phyloP scores from a whole-genome alignment of 2,888 invertebrate genomes.

The Dryocosmus kuriphilus region DNA sequence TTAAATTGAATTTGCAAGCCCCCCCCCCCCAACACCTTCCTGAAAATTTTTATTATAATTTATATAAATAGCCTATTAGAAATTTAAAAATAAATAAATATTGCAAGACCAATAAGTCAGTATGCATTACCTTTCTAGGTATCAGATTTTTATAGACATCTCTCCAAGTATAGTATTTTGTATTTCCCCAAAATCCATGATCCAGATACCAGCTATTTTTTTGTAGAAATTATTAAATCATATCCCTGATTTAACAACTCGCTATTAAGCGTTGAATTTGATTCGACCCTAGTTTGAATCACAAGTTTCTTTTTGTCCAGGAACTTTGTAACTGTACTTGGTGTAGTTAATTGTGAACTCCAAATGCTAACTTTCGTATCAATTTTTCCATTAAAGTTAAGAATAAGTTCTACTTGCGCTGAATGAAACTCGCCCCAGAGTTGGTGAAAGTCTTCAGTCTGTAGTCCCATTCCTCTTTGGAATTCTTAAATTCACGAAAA shows the following conservation, averaged over 20 bases:
- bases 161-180: constrained; percentile 88
- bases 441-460: too few relatives aligned
- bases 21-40: constrained; percentile 40
- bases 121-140: too few relatives aligned
- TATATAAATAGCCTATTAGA: too few relatives aligned
- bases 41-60: constrained; percentile 36
- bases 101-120: too few relatives aligned
- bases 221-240: constrained; percentile 86
- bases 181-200: constrained; percentile 90
- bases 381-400: constrained; percentile 78
- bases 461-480: too few relatives aligned
- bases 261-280: constrained; percentile 80
- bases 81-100: too few relatives aligned
- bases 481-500: too few relatives aligned
- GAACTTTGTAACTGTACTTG: constrained; percentile 82
- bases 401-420: too few relatives aligned
- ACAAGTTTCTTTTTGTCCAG: constrained; percentile 86
- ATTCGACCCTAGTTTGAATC: constrained; percentile 89
- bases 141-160: constrained; percentile 85
- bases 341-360: constrained; percentile 89
- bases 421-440: too few relatives aligned
- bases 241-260: constrained; percentile 85
- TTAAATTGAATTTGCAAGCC: too few relatives aligned
- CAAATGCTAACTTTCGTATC: constrained; percentile 81
- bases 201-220: constrained; percentile 92